A percentile compares a stretch with the other conserved stretches of the same genome.
Conservation (phyloP, 1,140 invertebrate genomes). For the Drosophila watanabei region DNA sequence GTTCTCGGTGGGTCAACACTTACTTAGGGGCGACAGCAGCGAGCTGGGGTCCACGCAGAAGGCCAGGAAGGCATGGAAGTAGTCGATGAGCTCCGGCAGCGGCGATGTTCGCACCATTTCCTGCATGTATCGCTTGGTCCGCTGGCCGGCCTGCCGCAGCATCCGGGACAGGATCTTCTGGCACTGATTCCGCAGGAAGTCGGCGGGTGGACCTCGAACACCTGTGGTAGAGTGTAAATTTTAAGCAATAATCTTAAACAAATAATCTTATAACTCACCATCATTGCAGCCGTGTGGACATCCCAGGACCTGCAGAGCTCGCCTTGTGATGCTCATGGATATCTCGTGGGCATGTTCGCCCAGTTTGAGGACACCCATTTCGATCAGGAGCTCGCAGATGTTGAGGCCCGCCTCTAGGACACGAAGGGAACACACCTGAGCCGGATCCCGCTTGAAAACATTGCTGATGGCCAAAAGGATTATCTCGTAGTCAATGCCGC, state of each 20-base stretch:
- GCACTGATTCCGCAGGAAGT: slow-evolving; percentile 95
- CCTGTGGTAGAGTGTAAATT: slow-evolving; percentile 78
- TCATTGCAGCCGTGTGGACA: slow-evolving; percentile 94
- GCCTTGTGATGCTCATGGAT: slow-evolving; percentile 87
- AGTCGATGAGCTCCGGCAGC: slow-evolving; percentile 94
- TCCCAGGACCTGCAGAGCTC: slow-evolving; percentile 94
- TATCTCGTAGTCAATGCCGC: slow-evolving; percentile 96
- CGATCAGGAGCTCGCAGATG: slow-evolving; percentile 94
- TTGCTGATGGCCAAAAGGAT: slow-evolving; percentile 95
- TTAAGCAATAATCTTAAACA: slow-evolving; percentile 25
- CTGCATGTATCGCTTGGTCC: slow-evolving; percentile 92
- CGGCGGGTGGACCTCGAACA: slow-evolving; percentile 94
- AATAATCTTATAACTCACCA: slow-evolving; percentile 49
- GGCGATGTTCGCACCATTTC: slow-evolving; percentile 92
- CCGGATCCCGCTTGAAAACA: slow-evolving; percentile 91
- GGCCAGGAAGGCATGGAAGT: slow-evolving; percentile 97
- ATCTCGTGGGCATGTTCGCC: slow-evolving; percentile 87
- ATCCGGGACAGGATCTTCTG: slow-evolving; percentile 93
- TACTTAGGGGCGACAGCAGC: slow-evolving; percentile 93
- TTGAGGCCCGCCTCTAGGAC: slow-evolving; percentile 96
- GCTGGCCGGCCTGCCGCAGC: slow-evolving; percentile 89
- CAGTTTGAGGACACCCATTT: slow-evolving; percentile 93
- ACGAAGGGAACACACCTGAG: slow-evolving; percentile 90
- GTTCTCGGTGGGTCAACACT: slow-evolving; percentile 85
- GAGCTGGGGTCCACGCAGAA: slow-evolving; percentile 97